Evolutionary conservation across 2,888 invertebrate species (phyloP).

Genomic region (Frankliniella fusca): DNA sequence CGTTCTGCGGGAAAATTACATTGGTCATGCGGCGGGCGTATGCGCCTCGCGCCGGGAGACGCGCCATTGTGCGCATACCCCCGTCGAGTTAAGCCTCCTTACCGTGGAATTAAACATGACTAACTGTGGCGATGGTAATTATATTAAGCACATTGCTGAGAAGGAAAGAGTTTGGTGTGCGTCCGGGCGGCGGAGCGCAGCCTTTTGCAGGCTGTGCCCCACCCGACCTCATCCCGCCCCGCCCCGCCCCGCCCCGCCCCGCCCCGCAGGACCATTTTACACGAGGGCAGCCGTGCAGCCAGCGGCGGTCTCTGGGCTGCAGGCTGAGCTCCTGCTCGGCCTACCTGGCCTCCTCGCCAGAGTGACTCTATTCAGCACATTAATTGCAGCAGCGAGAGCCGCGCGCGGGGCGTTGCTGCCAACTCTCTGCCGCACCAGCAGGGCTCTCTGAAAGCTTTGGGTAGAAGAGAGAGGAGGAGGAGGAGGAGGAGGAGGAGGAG

Average conservation of each 20-base stretch:
- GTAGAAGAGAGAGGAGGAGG: too few relatives aligned
- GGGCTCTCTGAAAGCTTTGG: too few relatives aligned
- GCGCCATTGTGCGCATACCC: too few relatives aligned
- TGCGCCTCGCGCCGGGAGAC: neutral
- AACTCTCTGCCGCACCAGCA: too few relatives aligned
- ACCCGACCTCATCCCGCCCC: neutral
- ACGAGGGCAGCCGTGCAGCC: neutral
- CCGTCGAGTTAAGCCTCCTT: too few relatives aligned
- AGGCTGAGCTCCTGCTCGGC: neutral
- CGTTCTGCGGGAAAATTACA: too few relatives aligned
- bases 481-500: too few relatives aligned
- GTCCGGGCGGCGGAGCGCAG: neutral
- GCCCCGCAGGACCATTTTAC: neutral
- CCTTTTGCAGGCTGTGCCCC: neutral
- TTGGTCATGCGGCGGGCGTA: too few relatives aligned
- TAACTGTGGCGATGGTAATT: neutral
- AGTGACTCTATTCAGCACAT: neutral
- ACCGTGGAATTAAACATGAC: neutral
- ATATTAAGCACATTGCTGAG: too few relatives aligned
- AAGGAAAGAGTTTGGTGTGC: too few relatives aligned
- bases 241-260: neutral
- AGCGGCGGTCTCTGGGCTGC: too few relatives aligned
- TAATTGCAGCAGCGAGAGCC: neutral
- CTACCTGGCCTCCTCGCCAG: neutral
- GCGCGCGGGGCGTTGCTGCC: too few relatives aligned